Evolutionary conservation across 2,113 vertebrate genomes (phyloP), one percentile per base, ranked within the genome.

Genomic region (Prochilodus magdalenae): DNA sequence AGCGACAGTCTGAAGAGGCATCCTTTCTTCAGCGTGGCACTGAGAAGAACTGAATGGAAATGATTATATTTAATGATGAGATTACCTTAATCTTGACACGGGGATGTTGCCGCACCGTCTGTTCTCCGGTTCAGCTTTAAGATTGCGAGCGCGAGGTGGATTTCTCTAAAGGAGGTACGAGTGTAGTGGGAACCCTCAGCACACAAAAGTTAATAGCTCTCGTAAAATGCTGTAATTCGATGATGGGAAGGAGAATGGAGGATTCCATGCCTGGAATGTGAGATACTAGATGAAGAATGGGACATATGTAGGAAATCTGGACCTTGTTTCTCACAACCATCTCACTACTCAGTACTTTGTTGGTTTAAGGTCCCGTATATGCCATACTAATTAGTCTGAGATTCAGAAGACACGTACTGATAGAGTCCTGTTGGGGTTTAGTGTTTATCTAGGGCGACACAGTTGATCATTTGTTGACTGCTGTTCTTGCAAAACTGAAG

Each of bases 1-100:
- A 91, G 89, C 86, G 83, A 67, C 83, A 88, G 91, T 57, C 87
- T 89, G 90, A 91, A 86, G 81, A 69, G 79, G 81, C 87, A 86
- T 84, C 87, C 81, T 85, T 29, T 73, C 83, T 89, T 85, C 85
- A 51, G 81, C 76, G 72, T 91, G 91, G 92, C 89, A 88, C 77
- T 84, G 83, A 89, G 87, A 86, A 89, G 84, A 91, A 89, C 89
- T 88, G 88, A 78, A 84, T 66, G 87, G 90, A 93, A 92, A 91
- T 89, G 73, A 89, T 89, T 91, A 87, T 87, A 80, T 91, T 84
- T 88, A 87, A 87, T 90, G 89, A 91, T 94, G 85, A 89, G 90
- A 93, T 93, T 94, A 92, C 78, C 75, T 84, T 77, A 85, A 79
- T 83, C 78, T 83, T 81, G 78, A 83, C 84, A 82, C 51, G 72